Evolutionary conservation across 2,888 invertebrate species (phyloP).

Genomic region (Boloria euphrosyne): DNA sequence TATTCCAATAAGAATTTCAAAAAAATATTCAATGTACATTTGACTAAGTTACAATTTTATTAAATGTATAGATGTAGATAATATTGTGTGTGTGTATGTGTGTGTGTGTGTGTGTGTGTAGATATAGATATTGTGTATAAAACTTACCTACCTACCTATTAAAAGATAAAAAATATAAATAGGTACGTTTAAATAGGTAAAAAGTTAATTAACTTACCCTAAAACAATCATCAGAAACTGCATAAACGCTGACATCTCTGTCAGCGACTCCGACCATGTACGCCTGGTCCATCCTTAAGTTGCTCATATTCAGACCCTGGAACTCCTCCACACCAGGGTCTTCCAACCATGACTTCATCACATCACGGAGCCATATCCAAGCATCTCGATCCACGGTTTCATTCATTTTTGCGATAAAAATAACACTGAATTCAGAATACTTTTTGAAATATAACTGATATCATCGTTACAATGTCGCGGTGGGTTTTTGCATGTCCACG

Average conservation of each 20-base stretch:
- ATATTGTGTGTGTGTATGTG: no score
- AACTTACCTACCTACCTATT: no score
- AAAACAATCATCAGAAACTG: slow-evolving; percentile 87
- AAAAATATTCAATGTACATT: no score
- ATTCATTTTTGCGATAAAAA: slow-evolving; percentile 52
- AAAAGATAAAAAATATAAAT: no score
- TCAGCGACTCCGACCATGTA: slow-evolving; percentile 76
- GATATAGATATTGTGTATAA: no score
- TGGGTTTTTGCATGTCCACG: slow-evolving; percentile 40
- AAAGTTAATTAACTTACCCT: slow-evolving; percentile 76
- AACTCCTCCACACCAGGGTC: slow-evolving; percentile 76
- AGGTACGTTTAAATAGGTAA: not conserved
- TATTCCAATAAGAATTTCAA: no score
- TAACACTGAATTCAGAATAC: slow-evolving; percentile 13
- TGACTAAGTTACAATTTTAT: no score
- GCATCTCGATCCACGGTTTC: slow-evolving; percentile 58
- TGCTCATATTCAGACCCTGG: slow-evolving; percentile 80
- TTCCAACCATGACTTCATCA: slow-evolving; percentile 82
- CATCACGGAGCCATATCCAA: slow-evolving; percentile 71
- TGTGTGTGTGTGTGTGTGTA: no score
- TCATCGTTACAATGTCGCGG: slow-evolving; percentile 29
- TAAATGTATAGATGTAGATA: no score
- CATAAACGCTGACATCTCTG: slow-evolving; percentile 81
- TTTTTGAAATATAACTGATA: slow-evolving; percentile 15
- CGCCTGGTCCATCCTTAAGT: slow-evolving; percentile 85